Percentiles rank a stretch among this genome's conserved stretches.
Evolutionary conservation across 2,113 vertebrate genomes (phyloP).

Genomic region (Ascaphus truei): DNA sequence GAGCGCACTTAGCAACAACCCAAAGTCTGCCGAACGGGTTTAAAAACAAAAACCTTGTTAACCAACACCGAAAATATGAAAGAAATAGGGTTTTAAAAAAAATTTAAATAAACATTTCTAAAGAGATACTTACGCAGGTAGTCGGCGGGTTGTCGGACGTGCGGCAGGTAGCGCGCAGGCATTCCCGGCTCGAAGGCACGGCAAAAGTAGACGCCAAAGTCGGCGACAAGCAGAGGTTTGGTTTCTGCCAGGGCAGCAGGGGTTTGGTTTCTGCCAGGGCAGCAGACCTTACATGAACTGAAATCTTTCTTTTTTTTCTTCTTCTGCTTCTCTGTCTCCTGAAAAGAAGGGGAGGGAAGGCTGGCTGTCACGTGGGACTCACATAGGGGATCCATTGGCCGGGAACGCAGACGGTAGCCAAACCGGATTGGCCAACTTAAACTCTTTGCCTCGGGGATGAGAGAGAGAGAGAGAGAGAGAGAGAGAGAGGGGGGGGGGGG

Average conservation of each 20-base stretch:
- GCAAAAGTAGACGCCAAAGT: neutral
- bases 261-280: slow-evolving; percentile 21
- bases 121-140: neutral
- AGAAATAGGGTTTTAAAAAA: too few relatives aligned
- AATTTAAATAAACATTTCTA: too few relatives aligned
- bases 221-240: neutral
- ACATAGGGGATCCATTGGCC: neutral
- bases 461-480: too few relatives aligned
- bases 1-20: too few relatives aligned
- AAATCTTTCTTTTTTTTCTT: slow-evolving; percentile 25
- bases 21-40: too few relatives aligned
- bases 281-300: slow-evolving; percentile 37
- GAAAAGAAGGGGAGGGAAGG: slow-evolving; percentile 16
- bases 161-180: neutral
- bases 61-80: too few relatives aligned
- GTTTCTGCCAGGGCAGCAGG: neutral
- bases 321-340: too few relatives aligned
- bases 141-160: neutral
- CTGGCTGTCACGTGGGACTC: neutral
- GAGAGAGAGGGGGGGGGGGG: too few relatives aligned
- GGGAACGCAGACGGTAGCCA: neutral
- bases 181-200: neutral
- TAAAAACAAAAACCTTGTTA: too few relatives aligned
- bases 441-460: slow-evolving; percentile 24
- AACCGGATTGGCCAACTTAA: slow-evolving; percentile 26